phyloP scores from a whole-genome alignment of 2,888 invertebrate species.

The Xanthorhoe spadicearia region DNA sequence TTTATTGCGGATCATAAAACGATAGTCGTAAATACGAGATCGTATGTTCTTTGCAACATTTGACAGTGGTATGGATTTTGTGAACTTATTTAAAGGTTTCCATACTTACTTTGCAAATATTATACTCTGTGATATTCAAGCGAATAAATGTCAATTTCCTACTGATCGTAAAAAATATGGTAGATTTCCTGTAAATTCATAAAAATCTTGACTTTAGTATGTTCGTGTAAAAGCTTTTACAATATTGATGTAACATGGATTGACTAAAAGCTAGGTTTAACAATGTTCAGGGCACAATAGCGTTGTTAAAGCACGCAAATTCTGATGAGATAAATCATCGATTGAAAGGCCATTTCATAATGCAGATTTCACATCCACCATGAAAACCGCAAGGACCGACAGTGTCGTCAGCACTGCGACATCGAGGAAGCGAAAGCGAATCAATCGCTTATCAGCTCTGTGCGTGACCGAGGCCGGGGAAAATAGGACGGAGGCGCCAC shows the following conservation, averaged over 20 bases:
- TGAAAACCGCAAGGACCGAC: slow-evolving; percentile 70
- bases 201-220: too few relatives aligned
- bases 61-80: slow-evolving; percentile 9
- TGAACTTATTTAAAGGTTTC: slow-evolving; percentile 7
- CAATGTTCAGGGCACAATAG: not conserved
- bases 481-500: slow-evolving; percentile 74
- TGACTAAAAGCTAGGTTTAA: not conserved
- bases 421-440: slow-evolving; percentile 81
- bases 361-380: slow-evolving; percentile 62
- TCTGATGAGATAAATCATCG: not conserved
- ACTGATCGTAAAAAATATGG: too few relatives aligned
- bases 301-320: slow-evolving; percentile 1
- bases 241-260: too few relatives aligned
- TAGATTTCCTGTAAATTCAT: too few relatives aligned
- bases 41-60: slow-evolving; percentile 17
- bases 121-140: not conserved
- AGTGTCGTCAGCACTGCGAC: slow-evolving; percentile 71
- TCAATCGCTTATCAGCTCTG: slow-evolving; percentile 75
- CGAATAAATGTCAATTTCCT: too few relatives aligned
- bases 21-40: slow-evolving; percentile 31
- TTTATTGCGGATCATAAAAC: slow-evolving; percentile 37
- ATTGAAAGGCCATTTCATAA: slow-evolving; percentile 48
- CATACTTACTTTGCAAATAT: not conserved
- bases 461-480: slow-evolving; percentile 83
- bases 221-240: too few relatives aligned